Conservation (phyloP, 2,888 invertebrate species). For the Boloria euphrosyne region DNA sequence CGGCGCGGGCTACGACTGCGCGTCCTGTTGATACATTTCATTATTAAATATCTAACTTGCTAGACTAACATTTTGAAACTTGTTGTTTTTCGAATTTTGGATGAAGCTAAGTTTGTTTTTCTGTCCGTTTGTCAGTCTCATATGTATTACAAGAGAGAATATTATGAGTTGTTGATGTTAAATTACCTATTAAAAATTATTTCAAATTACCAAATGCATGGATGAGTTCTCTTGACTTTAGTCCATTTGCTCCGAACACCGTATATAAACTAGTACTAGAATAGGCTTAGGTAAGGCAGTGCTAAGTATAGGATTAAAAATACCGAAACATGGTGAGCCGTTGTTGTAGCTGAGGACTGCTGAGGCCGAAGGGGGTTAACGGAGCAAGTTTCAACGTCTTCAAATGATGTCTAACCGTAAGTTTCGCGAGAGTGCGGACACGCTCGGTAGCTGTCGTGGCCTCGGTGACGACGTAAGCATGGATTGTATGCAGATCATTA, state of each 20-base stretch:
- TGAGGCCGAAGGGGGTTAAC: conserved; percentile 75
- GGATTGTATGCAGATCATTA: conserved; percentile 40
- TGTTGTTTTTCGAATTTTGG: background rate
- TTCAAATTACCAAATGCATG: conserved; percentile 6
- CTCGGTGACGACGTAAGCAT: conserved; percentile 60
- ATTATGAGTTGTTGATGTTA: conserved; percentile 8
- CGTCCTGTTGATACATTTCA: conserved; percentile 51
- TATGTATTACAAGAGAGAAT: background rate
- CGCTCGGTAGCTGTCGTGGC: conserved; percentile 63
- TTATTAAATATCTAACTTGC: conserved; percentile 21
- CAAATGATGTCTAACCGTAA: conserved; percentile 66
- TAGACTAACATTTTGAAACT: background rate
- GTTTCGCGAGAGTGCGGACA: conserved; percentile 64
- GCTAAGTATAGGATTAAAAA: conserved; percentile 80
- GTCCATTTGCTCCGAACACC: conserved; percentile 1
- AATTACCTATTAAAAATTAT: background rate
- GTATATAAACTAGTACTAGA: conserved; percentile 55
- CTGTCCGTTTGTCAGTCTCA: background rate
- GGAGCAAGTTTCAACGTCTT: conserved; percentile 68
- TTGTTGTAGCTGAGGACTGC: conserved; percentile 61
- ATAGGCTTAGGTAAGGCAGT: conserved; percentile 68
- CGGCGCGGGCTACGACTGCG: conserved; percentile 77
- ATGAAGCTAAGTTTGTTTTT: background rate
- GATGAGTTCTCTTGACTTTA: background rate
- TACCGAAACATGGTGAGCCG: conserved; percentile 80